Percentiles rank a stretch among this genome's conserved stretches.
Conservation (phyloP, 2,888 invertebrate species). For the Timandra comae region DNA sequence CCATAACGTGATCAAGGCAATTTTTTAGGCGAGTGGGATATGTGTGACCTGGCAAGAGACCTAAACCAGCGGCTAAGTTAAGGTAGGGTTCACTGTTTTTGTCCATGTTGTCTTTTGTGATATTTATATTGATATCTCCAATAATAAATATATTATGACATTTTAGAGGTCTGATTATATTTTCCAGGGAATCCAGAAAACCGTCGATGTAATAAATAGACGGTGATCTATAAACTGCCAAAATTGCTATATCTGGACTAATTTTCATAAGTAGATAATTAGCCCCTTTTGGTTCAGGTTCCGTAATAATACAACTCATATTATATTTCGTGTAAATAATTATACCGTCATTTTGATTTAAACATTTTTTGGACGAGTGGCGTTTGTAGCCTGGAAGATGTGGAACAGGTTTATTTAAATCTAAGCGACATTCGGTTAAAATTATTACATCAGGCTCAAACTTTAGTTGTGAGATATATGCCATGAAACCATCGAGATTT, state of each 20-base stretch:
- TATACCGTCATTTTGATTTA: not conserved
- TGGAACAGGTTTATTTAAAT: not conserved
- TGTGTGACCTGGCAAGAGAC: not conserved
- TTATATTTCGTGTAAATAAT: not conserved
- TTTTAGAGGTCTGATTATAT: not conserved
- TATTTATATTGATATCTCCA: constrained; percentile 2
- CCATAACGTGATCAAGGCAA: not conserved
- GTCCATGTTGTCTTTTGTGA: not conserved
- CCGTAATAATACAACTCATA: not conserved
- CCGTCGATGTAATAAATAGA: not conserved
- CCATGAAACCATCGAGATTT: not conserved
- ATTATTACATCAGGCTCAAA: not conserved
- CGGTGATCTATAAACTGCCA: constrained; percentile 2
- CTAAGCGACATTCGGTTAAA: not conserved
- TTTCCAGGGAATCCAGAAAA: not conserved
- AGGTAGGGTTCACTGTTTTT: not conserved
- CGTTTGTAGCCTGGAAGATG: not conserved
- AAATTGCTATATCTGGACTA: not conserved
- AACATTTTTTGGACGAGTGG: not conserved
- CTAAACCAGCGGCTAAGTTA: not conserved
- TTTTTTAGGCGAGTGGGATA: too few species aligned
- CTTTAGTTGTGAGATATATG: not conserved
- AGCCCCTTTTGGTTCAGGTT: not conserved
- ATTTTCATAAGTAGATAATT: constrained; percentile 1
- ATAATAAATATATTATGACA: not conserved